phyloP scores from a whole-genome alignment of 2,888 invertebrate species.

The Branchellion lobata region DNA sequence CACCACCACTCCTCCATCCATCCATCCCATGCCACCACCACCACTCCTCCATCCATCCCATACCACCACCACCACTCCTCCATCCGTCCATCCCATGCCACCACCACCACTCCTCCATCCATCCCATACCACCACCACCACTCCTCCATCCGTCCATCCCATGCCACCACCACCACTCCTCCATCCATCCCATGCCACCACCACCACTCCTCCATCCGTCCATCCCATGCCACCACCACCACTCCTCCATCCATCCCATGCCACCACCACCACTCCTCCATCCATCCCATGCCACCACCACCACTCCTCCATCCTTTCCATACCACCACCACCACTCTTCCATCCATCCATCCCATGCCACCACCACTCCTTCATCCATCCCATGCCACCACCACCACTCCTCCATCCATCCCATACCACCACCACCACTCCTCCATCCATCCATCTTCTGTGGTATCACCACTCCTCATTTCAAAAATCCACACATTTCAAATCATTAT shows the following conservation, averaged over 20 bases:
- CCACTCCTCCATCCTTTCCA: too few relatives aligned
- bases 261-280: not conserved
- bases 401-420: not conserved
- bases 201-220: conserved; percentile 42
- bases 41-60: not conserved
- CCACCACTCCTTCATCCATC: too few relatives aligned
- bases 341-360: not conserved
- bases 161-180: conserved; percentile 45
- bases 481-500: too few relatives aligned
- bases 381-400: not conserved
- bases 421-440: not conserved
- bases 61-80: not conserved
- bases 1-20: not conserved
- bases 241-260: too few relatives aligned
- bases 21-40: too few relatives aligned
- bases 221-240: conserved; percentile 20
- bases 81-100: not conserved
- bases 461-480: too few relatives aligned
- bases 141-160: conserved; percentile 42
- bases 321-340: too few relatives aligned
- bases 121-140: conserved; percentile 10
- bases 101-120: conserved; percentile 23
- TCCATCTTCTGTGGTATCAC: too few relatives aligned
- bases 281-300: not conserved
- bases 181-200: conserved; percentile 40